Evolutionary conservation across 2,113 vertebrate species (phyloP).

Genomic region (Argyrosomus japonicus): DNA sequence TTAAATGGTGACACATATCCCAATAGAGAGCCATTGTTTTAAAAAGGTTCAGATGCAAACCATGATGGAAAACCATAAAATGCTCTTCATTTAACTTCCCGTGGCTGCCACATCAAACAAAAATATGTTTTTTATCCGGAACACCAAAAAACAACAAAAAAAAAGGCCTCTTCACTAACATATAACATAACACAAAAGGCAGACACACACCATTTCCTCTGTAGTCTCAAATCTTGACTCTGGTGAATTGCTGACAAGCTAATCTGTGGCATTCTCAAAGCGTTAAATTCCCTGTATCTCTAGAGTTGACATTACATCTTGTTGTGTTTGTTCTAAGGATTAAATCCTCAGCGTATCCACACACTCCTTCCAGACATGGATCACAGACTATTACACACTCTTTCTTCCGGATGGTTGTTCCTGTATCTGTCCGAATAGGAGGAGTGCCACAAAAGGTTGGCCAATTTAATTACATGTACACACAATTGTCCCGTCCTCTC

Average conservation of each 20-base stretch:
- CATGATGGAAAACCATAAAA: not conserved
- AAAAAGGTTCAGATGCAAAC: slow-evolving; percentile 10
- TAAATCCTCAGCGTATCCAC: slow-evolving; percentile 55
- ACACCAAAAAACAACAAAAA: not conserved
- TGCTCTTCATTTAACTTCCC: not conserved
- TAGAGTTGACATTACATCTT: slow-evolving; percentile 61
- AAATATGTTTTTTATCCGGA: not conserved
- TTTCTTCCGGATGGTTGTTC: slow-evolving; percentile 70
- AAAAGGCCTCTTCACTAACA: not conserved
- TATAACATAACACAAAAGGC: slow-evolving; percentile 3
- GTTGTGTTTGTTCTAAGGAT: slow-evolving; percentile 72
- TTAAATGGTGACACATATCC: not conserved
- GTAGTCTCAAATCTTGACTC: not conserved
- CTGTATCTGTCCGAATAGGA: slow-evolving; percentile 51
- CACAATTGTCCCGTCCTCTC: slow-evolving; percentile 76
- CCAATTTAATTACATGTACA: slow-evolving; percentile 73
- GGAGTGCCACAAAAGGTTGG: slow-evolving; percentile 76
- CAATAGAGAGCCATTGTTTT: slow-evolving; percentile 5
- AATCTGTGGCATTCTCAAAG: slow-evolving; percentile 41
- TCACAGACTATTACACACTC: slow-evolving; percentile 73
- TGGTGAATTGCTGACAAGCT: slow-evolving; percentile 53
- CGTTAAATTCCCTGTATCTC: slow-evolving; percentile 32
- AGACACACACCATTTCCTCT: not conserved
- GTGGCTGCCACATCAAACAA: not conserved
- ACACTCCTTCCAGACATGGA: slow-evolving; percentile 63